Base-by-base conservation (phyloP, 2,113 vertebrate species). In the Psophia crepitans region DNA sequence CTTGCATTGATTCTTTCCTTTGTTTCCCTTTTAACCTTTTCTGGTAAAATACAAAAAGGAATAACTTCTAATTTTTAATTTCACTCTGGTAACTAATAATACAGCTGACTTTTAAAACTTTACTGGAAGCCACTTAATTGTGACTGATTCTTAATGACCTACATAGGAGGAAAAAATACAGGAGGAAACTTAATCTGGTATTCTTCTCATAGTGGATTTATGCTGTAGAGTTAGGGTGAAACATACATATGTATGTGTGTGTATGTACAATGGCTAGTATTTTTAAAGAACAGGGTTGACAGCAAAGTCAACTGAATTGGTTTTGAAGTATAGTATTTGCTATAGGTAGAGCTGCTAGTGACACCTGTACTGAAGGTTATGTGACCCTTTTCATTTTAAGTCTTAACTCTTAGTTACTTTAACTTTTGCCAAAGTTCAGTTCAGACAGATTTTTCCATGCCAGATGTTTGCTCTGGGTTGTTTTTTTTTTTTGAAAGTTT, bases 401-500 rank as follows among this genome's bases (percentile, higher is more conserved):
- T n/a, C 27, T 78, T 95, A 89, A 88, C 69, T 92, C 80, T 76
- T 88, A 49, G 43, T 66, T 92, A 6, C 68, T 92, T 84, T 57
- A 20, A 86, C 39, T 33, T 89, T 56, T 73, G 57, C 74, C 53
- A 14, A 32, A 48, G 39, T 93, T 90, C n/a, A 24, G 12, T 77
- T 89, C 61, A 44, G 65, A 57, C 43, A 46, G 35, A 76, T 95
- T 93, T 96, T 96, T 93, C 65, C 60, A 21, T 90, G 86, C 39
- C 26, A 88, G 64, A 75, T 95, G 80, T 89, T 83, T 96, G 90
- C 85, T 71, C 86, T 71, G 84, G 73, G 39, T 81, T 90, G 80
- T 75, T 37, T 53, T 49, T 49, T 81, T 49, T 87, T 93, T 85
- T 76, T 49, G 4, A 14, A 85, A 92, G 46, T 73, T 90, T 93